Percentiles rank a stretch among this genome's conserved stretches.
Evolutionary conservation across 2,113 vertebrate genomes (phyloP).

Genomic region (Plestiodon gilberti): DNA sequence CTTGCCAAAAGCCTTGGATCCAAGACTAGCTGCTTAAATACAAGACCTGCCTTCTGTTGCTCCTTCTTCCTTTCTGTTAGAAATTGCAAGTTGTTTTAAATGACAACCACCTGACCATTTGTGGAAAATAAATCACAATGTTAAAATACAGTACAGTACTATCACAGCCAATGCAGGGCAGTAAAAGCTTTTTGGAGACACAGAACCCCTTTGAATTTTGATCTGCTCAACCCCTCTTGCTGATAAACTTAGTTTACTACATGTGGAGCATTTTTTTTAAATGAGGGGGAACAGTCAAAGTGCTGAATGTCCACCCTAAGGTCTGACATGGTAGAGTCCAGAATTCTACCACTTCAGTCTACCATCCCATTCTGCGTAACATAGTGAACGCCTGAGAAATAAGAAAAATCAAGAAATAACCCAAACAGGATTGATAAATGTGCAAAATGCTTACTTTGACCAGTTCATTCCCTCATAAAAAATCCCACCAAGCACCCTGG

Average conservation of each 20-base stretch:
- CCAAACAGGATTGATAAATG: background rate
- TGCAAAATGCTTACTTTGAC: background rate
- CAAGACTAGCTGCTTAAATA: background rate
- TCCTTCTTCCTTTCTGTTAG: background rate
- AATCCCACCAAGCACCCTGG: background rate
- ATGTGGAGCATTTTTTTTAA: background rate
- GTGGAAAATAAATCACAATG: background rate
- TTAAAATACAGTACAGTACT: background rate
- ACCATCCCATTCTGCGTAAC: background rate
- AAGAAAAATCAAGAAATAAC: background rate
- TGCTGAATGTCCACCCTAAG: background rate
- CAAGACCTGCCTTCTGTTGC: background rate
- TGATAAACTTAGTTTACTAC: background rate
- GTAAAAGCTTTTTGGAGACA: background rate
- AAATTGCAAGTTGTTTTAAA: background rate
- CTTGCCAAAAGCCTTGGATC: background rate
- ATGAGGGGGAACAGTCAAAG: background rate
- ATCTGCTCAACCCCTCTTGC: background rate
- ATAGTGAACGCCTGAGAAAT: background rate
- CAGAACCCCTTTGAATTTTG: background rate
- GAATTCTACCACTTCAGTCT: background rate
- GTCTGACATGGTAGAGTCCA: background rate
- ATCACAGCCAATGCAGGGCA: background rate
- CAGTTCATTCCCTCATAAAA: background rate
- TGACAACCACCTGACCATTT: background rate